phyloP scores from a whole-genome alignment of 2,888 invertebrate genomes.

The Drosophila peninsularis region DNA sequence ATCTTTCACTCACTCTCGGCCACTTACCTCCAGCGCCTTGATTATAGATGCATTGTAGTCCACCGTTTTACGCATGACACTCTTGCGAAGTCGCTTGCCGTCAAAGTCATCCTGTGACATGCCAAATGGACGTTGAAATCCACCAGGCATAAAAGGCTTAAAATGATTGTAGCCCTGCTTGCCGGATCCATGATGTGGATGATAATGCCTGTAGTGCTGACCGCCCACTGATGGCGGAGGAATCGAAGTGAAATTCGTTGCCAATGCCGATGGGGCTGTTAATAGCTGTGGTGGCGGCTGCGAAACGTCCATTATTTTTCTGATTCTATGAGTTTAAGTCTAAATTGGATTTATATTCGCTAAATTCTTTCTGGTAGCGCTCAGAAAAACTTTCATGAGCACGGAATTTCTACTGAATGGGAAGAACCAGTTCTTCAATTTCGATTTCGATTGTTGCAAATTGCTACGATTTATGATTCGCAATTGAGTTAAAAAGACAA shows the following conservation, averaged over 20 bases:
- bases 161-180: slow-evolving; percentile 84
- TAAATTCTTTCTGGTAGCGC: slow-evolving; percentile 19
- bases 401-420: slow-evolving; percentile 20
- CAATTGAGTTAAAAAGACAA: slow-evolving; percentile 6
- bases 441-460: slow-evolving; percentile 27
- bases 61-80: slow-evolving; percentile 98
- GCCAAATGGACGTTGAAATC: slow-evolving; percentile 85
- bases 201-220: slow-evolving; percentile 78
- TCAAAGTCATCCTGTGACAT: slow-evolving; percentile 96
- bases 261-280: slow-evolving; percentile 80
- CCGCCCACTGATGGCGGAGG: slow-evolving; percentile 79
- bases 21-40: slow-evolving; percentile 92
- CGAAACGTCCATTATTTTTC: slow-evolving; percentile 77
- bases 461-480: slow-evolving; percentile 24
- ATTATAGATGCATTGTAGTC: slow-evolving; percentile 98
- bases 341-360: slow-evolving; percentile 7
- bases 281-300: slow-evolving; percentile 82
- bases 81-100: slow-evolving; percentile 97
- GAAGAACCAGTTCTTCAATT: slow-evolving; percentile 38
- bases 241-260: slow-evolving; percentile 76
- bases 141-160: slow-evolving; percentile 82
- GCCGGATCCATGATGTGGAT: slow-evolving; percentile 80
- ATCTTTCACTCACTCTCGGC: neutral
- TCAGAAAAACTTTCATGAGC: slow-evolving; percentile 17
- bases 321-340: slow-evolving; percentile 4